These are phyloP conservation scores for Aegithalos caudatus DNA, from an alignment of 2,113 vertebrate species.

Conservation along the genomic window DNA sequence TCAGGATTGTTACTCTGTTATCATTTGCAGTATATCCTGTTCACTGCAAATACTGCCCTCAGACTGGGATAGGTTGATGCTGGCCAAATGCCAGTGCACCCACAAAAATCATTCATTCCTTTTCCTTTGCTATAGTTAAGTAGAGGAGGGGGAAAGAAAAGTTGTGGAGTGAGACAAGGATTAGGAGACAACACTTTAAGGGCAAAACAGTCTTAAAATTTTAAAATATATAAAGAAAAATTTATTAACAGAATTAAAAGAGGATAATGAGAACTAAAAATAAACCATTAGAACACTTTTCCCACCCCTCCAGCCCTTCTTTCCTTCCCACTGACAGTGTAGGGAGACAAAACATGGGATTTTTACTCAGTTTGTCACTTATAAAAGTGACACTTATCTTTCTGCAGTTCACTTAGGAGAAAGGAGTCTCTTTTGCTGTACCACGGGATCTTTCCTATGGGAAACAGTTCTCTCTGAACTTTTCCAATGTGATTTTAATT, in stretches of 20 bases:
- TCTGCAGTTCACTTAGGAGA: background rate
- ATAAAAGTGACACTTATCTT: background rate
- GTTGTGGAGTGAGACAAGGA: background rate
- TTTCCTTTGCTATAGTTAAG: background rate
- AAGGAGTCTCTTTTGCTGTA: background rate
- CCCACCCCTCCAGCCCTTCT: background rate
- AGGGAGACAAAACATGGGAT: background rate
- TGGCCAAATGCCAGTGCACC: background rate
- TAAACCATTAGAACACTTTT: background rate
- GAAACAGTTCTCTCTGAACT: background rate
- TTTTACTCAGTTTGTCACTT: background rate
- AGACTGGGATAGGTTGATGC: background rate
- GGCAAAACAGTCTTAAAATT: background rate
- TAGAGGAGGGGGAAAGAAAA: background rate
- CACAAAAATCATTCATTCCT: background rate
- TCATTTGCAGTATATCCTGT: background rate
- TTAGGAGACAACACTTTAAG: background rate
- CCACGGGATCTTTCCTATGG: accelerated
- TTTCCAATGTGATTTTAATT: background rate
- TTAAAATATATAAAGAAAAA: background rate
- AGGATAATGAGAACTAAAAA: background rate
- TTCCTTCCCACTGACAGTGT: background rate
- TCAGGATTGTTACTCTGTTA: background rate
- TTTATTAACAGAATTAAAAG: background rate
- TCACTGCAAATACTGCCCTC: background rate